Evolutionary conservation across 2,797 vertebrate species (phyloP).

Genomic region (Mormyrus hasselquistii): DNA sequence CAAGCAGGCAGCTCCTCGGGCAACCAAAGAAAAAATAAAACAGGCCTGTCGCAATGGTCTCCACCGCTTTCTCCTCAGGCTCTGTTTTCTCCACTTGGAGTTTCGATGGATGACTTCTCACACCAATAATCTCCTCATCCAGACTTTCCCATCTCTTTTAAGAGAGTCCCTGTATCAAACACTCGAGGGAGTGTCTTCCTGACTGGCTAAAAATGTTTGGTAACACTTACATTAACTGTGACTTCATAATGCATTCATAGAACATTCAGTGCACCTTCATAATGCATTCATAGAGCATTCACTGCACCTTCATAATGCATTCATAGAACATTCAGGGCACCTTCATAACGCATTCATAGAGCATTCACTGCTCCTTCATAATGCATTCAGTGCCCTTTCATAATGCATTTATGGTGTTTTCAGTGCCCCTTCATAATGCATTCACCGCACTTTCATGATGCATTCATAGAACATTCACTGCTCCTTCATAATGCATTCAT

Average conservation of each 20-base stretch:
- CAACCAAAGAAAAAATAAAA: not conserved
- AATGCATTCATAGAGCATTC: not conserved
- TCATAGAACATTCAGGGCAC: not conserved
- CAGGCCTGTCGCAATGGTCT: not conserved
- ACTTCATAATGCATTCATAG: not conserved
- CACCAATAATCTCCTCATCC: not conserved
- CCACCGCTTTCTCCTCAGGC: not conserved
- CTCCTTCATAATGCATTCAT: not conserved
- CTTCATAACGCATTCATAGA: not conserved
- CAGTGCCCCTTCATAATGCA: not conserved
- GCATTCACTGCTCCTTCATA: not conserved
- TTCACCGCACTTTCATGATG: not conserved
- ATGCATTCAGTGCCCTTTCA: not conserved
- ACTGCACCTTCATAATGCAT: not conserved
- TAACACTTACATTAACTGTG: not conserved
- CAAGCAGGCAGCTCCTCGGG: not conserved
- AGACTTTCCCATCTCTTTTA: not conserved
- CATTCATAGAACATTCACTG: not conserved
- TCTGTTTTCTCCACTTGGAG: not conserved
- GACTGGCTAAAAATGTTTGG: not conserved
- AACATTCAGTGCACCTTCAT: not conserved
- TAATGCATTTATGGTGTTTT: no score
- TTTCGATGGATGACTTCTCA: not conserved
- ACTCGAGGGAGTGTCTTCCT: not conserved
- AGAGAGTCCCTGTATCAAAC: not conserved